Conservation (phyloP, 1,140 invertebrate genomes). For the Drosophila pandora region DNA sequence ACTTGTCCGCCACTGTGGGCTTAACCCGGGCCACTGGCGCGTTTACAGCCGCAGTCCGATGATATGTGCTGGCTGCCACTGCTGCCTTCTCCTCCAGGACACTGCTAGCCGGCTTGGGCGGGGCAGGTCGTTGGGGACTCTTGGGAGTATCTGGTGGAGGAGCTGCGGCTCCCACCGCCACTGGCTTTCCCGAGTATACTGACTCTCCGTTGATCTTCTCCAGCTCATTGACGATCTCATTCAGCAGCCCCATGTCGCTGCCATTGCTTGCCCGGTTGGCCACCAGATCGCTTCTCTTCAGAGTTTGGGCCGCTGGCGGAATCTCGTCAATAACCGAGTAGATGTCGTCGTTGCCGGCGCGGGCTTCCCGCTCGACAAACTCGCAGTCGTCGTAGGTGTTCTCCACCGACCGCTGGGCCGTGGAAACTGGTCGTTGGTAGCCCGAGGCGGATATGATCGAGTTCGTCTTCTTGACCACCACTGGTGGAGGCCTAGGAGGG, state of each 20-base stretch:
- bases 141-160: constrained; percentile 25
- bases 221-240: constrained; percentile 94
- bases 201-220: constrained; percentile 92
- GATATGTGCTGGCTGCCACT: constrained; percentile 86
- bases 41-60: constrained; percentile 89
- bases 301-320: constrained; percentile 82
- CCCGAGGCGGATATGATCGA: constrained; percentile 70
- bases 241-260: constrained; percentile 88
- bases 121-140: constrained; percentile 65
- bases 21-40: constrained; percentile 87
- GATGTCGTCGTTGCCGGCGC: constrained; percentile 89
- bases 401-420: constrained; percentile 79
- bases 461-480: constrained; percentile 79
- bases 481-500: constrained; percentile 86
- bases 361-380: constrained; percentile 84
- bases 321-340: constrained; percentile 94
- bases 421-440: constrained; percentile 83
- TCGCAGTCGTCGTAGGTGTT: constrained; percentile 91
- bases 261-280: constrained; percentile 83
- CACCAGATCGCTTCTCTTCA: constrained; percentile 77
- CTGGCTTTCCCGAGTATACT: constrained; percentile 90
- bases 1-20: constrained; percentile 85
- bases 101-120: constrained; percentile 76
- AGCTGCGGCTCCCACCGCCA: constrained; percentile 83
- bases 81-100: constrained; percentile 44